Base-by-base conservation (phyloP, 2,888 invertebrate genomes). In the Lissocephala sabroskyi region DNA sequence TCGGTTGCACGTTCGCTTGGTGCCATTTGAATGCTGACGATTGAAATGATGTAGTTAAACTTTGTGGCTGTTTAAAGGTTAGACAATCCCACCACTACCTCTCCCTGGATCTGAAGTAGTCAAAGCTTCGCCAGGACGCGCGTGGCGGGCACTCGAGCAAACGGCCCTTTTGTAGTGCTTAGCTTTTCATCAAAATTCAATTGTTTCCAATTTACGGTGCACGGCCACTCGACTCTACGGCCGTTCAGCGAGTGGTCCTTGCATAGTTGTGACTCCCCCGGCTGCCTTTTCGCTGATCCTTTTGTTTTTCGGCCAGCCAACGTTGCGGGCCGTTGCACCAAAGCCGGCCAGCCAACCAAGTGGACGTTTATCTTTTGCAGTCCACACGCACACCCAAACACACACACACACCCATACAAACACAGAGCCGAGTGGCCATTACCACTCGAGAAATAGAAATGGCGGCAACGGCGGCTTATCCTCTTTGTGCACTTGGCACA, bases 341-440 rank as follows among this genome's bases (percentile, higher is more conserved):
- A 37, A 3, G 17, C 35, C 11, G 44, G 14, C 14, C 35, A 35
- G 30, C 30, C 30, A 35, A 35, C 63, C 73, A 75, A 71, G 71
- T 75, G 71, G 71, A 59, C 76, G 73, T 71, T 75, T 71, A 75
- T 71, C 71, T 77, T 75, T 62, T 75, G 68, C 75, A 75, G 67
- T 52, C 73, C 13, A 35, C 35, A 29, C 16, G 46, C 43, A 32
- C 45, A 41, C 41, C 40, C 49, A 47, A 39, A 54, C 45, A 50
- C 19, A 52, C 45, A 45, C 18, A 58, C 30, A 45, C 45, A 56
- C 23, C 40, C 16, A 16, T 30, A 10, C n/a, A 36, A 10, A n/a
- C n/a, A n/a, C n/a, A n/a, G n/a, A n/a, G n/a, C n/a, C n/a, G n/a
- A n/a, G n/a, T n/a, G n/a, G n/a, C n/a, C n/a, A n/a, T n/a, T n/a